Conservation (phyloP, 2,888 invertebrate species). For the Lycia hirtaria region DNA sequence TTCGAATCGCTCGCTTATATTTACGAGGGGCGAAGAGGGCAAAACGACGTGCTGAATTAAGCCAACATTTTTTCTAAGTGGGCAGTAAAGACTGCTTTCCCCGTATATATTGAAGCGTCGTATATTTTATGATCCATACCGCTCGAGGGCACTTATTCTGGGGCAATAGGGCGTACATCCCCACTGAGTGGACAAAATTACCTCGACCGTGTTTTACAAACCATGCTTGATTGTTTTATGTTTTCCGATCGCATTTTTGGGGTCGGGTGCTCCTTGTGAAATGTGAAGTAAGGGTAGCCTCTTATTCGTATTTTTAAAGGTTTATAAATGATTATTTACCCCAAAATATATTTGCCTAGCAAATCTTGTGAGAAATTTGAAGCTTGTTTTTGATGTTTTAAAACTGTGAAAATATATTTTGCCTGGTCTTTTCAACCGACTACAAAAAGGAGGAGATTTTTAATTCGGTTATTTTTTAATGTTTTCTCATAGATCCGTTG, state of each 20-base stretch:
- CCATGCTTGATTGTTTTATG: slow-evolving; percentile 30
- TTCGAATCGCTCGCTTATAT: slow-evolving; percentile 74
- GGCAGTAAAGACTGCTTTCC: slow-evolving; percentile 75
- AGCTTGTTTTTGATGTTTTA: slow-evolving; percentile 35
- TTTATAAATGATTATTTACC: background rate
- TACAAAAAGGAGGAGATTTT: too few species aligned
- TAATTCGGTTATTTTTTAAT: too few species aligned
- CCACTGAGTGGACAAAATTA: slow-evolving; percentile 76
- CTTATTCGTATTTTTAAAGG: slow-evolving; percentile 15
- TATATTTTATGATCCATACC: slow-evolving; percentile 82
- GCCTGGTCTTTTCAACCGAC: too few species aligned
- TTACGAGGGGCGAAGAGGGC: slow-evolving; percentile 63
- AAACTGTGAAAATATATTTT: too few species aligned
- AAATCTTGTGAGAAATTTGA: background rate
- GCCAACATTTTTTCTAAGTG: slow-evolving; percentile 83
- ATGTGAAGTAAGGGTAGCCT: slow-evolving; percentile 10
- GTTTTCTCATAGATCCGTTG: too few species aligned
- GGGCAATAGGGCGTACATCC: slow-evolving; percentile 64
- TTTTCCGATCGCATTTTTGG: slow-evolving; percentile 30
- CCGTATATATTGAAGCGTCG: slow-evolving; percentile 79
- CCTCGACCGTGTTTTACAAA: slow-evolving; percentile 68
- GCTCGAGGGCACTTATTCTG: slow-evolving; percentile 68
- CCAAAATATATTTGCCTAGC: background rate
- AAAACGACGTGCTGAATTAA: slow-evolving; percentile 79
- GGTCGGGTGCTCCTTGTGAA: slow-evolving; percentile 18